Evolutionary conservation across 1,140 invertebrate species (phyloP).

Genomic region (Piezodorus guildinii): DNA sequence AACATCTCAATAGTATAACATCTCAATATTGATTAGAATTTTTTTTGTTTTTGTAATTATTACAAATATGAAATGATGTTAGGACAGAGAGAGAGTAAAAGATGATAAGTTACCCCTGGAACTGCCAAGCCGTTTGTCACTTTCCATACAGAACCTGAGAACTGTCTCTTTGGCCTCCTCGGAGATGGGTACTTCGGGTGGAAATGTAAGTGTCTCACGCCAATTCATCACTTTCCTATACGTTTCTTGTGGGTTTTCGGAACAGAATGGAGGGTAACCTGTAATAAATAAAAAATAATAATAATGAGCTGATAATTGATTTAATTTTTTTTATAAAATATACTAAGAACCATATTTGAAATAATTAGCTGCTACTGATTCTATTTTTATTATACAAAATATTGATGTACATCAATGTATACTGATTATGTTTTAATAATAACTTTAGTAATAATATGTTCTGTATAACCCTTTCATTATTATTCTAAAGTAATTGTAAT

Average conservation of each 20-base stretch:
- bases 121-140: slow-evolving; percentile 77
- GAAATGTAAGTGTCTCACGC: slow-evolving; percentile 94
- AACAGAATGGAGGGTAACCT: slow-evolving; percentile 98
- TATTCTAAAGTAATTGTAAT: too few relatives aligned
- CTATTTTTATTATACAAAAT: too few relatives aligned
- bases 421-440: too few relatives aligned
- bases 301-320: too few relatives aligned
- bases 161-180: slow-evolving; percentile 82
- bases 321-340: too few relatives aligned
- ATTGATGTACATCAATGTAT: too few relatives aligned
- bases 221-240: slow-evolving; percentile 99
- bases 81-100: background rate
- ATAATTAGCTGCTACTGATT: too few relatives aligned
- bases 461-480: too few relatives aligned
- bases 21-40: too few relatives aligned
- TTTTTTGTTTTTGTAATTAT: background rate
- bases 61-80: background rate
- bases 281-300: slow-evolving; percentile 25
- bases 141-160: slow-evolving; percentile 86
- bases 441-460: too few relatives aligned
- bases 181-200: slow-evolving; percentile 96
- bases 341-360: too few relatives aligned
- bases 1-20: too few relatives aligned
- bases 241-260: slow-evolving; percentile 98
- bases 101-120: slow-evolving; percentile 52